These are phyloP conservation scores for Brachyalestes nurse DNA, from an alignment of 2,797 vertebrate species.

Conservation along the genomic window DNA sequence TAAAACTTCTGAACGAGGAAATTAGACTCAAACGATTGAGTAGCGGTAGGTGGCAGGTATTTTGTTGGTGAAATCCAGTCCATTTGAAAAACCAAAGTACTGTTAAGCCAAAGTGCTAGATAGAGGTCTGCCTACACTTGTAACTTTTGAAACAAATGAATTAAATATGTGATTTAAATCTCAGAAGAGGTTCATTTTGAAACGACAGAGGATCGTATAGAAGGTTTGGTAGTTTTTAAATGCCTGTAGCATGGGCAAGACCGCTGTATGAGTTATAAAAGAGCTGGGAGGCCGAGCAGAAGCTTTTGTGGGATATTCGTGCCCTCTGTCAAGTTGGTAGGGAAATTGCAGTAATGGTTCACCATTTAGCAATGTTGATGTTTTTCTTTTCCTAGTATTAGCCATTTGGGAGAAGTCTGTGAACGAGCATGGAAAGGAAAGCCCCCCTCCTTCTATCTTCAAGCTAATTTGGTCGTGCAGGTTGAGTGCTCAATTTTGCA, in stretches of 20 bases:
- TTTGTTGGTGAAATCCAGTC: neutral
- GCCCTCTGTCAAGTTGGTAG: conserved; percentile 58
- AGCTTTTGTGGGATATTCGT: conserved; percentile 70
- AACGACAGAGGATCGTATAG: neutral
- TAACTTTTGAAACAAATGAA: too few species aligned
- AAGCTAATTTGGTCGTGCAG: conserved; percentile 73
- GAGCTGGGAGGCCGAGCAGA: conserved; percentile 48
- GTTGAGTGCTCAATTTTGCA: conserved; percentile 76
- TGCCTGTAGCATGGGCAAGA: conserved; percentile 10
- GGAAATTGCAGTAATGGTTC: conserved; percentile 74
- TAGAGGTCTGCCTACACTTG: too few species aligned
- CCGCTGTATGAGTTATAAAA: conserved; percentile 33
- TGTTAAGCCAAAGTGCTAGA: neutral
- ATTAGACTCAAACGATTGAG: neutral
- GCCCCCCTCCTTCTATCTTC: conserved; percentile 58
- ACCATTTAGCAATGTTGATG: conserved; percentile 73
- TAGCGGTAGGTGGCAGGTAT: neutral
- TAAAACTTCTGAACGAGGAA: too few species aligned
- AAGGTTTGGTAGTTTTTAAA: conserved; percentile 23
- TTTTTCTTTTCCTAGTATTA: conserved; percentile 74
- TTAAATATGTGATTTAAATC: neutral
- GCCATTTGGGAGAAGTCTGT: conserved; percentile 71
- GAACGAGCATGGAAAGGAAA: conserved; percentile 39
- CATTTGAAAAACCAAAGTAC: neutral
- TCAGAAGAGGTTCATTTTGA: neutral